Evolutionary conservation across 1,140 invertebrate genomes (phyloP), one percentile per base, ranked within the genome.

Genomic region (Copidosoma floridanum): DNA sequence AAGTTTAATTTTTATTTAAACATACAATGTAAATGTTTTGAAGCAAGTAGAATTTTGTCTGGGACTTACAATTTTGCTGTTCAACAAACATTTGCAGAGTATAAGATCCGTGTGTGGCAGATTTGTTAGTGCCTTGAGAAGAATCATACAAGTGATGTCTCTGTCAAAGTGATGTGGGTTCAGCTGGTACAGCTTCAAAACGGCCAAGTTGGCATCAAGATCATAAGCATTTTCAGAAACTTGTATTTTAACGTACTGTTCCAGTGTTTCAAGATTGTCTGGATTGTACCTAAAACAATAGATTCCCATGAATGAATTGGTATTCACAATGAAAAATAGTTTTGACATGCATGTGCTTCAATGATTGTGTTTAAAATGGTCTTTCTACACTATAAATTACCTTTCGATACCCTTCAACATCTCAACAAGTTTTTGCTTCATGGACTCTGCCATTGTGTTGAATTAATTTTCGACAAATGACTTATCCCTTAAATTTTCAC

Each of bases 81-180:
- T 89, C 52, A 98, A 83, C 26, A 98, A 84, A 81, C 94, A 97
- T 82, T 98, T 98, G 82, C 95, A 98, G 38, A 99, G 81, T 26
- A 95, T 92, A 76, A 98, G 98, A 82, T 99, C 96, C 16, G 95
- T 95, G 69, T 98, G 93, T 8, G 96, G 96, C 63, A 98, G 86
- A 82, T 98, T 98, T 11, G 95, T 97, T 10, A 99, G 80, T 2
- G 95, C 94, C 75, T 98, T 98, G 48, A 98, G 72, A 10, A 99
- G 81, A 74, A 98, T 97, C 67, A 92, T 85, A 40, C 83, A 84
- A 5, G 91, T 92, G 18, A 97, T 89, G 47, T 89, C 85, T 44
- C 87, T 83, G 71, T 96, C 90, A 68, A 93, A 94, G 65, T 87
- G 84, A n/a, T 85, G 85, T n/a, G 94, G 93, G 78, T 96, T 95